Evolutionary conservation across 1,140 invertebrate genomes (phyloP), one percentile per base, ranked within the genome.

Genomic region (Tetramorium alpestre): DNA sequence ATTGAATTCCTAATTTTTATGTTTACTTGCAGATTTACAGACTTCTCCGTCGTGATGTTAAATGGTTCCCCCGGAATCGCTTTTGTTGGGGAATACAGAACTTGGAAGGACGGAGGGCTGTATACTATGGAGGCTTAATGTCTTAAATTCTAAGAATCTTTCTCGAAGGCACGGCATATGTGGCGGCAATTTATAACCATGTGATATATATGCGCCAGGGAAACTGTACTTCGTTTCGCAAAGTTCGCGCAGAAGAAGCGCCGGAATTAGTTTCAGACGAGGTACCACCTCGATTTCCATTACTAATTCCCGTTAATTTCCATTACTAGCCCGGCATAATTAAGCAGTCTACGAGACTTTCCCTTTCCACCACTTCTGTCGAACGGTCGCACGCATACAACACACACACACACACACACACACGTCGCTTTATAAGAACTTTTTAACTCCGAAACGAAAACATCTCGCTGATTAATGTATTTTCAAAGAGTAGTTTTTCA

Each of bases 301-400:
- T 90, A 88, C 80, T 85, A 90, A 88, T 88, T 64, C 62, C 75
- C 67, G 67, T 87, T 90, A 89, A 90, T 90, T 90, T 85, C 75
- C 75, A 72, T 72, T 73, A 77, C 38, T 69, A 90, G 69, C 86
- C 33, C 25, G 44, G 41, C 22, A 33, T 70, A 72, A 81, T 89
- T 67, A 64, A 87, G 13, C 22, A 47, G 60, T 28, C 51, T 11
- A 8, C 22, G 54, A 76, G 84, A 69, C 56, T 80, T 80, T 64
- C 16, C 49, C 28, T 64, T 72, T 56, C 22, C 70, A 60, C 25
- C 65, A 58, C 22, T 85, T 75, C 28, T 16, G n/a, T 33, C 49
- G 47, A 38, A 70, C 44, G 10, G 67, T 56, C 49, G 25, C 33
- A 4, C 33, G 33, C 33, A 33, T 33, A 33, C 33, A 33, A 33